Evolutionary conservation across 2,113 vertebrate species (phyloP), one percentile per base, ranked within the genome.

Genomic region (Coreoperca whiteheadi): DNA sequence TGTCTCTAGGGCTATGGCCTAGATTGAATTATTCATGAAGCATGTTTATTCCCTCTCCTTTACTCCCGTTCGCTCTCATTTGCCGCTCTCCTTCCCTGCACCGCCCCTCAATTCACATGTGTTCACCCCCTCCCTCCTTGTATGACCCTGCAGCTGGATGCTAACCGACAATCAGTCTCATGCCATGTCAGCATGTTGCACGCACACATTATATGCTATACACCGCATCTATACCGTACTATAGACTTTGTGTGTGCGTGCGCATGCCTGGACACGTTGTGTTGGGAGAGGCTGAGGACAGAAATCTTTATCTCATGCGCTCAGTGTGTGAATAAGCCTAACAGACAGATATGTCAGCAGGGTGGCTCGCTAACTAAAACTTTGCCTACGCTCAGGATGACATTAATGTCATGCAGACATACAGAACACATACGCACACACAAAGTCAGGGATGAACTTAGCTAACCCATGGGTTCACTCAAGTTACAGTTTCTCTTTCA

Each of bases 11-110:
- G 91, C 80, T 76, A 43, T 86, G 89, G 79, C 84, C 86, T 83
- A 76, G 28, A 78, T 88, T 89, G 70, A 90, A 93, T 91, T 88
- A 93, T 91, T 91, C 92, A 93, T 93, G 80, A 85, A 77, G 74
- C 77, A 61, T 86, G 80, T 82, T 90, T 89, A 87, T 86, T 84
- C 81, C 79, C 51, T 80, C 78, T 85, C 60, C 73, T 75, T 83
- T 73, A 74, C 80, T 67, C 48, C 14, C 6, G 32, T 74, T 83
- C 69, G 77, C 63, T 84, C 77, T 85, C 74, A 87, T 88, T 90
- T 82, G 64, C 51, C 43, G 25, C 69, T 53, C 64, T 65, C 56
- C 69, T 53, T 63, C 28, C 46, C 69, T 51, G 23, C 67, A 32
- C 61, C 61, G 64, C 67, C 67, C 65, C 32, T 78, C 63, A 21